Evolutionary conservation across 2,113 vertebrate species (phyloP), one percentile per base, ranked within the genome.

Genomic region (Lepus americanus): DNA sequence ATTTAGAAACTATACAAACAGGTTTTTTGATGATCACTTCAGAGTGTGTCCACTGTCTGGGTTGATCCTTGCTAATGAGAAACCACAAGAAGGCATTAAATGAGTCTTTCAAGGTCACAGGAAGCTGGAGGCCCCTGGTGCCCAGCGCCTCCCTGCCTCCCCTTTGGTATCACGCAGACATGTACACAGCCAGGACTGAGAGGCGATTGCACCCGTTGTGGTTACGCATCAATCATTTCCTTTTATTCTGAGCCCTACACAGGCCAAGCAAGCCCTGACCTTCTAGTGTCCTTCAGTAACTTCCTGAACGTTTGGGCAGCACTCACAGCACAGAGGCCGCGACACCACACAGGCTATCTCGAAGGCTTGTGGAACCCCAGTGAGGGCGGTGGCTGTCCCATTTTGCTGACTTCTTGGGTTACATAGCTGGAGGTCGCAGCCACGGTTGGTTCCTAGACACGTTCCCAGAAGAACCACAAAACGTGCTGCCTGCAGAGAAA

Each of bases 241-340:
- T 81, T n/a, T 64, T 53, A 72, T 55, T 74, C 78, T 72, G 31
- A 92, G 22, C 36, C 63, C 53, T 59, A 63, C 25, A 55, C 33
- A 92, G 85, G 74, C 29, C 31, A 90, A 73, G 73, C 51, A 90
- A 92, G 82, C 29, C 90, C 84, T 81, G 23, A 33, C 69, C 77
- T 95, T 88, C 85, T 92, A 7, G 19, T 72, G 66, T 90, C 39
- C 25, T 63, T 53, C 59, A 78, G 31, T n/a, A n/a, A 70, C 51
- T 39, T 87, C 73, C n/a, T 19, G 74, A 64, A 63, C 61, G 9
- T 59, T 19, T n/a, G n/a, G 84, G 36, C 3, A 83, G 64, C 66
- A 77, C 27, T 74, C n/a, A 19, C 33, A 53, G 70, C 7, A 70
- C 3, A 9, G 63, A 49, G 36, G 63, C 25, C 59, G 36, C 23